Conservation (phyloP, 2,797 vertebrate species). For the Lacerta viridis region DNA sequence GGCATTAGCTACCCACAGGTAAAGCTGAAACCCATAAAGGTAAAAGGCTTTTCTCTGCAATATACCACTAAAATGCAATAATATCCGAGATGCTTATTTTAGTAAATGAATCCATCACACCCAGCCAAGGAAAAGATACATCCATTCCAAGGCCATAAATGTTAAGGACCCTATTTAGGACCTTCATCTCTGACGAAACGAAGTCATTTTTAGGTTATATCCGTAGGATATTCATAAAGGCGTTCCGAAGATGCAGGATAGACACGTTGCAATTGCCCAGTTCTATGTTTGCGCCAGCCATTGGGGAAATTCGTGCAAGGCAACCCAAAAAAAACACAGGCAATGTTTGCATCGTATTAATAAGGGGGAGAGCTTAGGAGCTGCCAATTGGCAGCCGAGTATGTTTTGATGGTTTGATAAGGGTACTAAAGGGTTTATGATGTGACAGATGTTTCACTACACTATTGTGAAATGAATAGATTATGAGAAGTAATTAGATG, state of each 20-base stretch:
- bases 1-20: slow-evolving; percentile 73
- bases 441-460: slow-evolving; percentile 99
- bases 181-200: slow-evolving; percentile 74
- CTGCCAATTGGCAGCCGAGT: slow-evolving; percentile 86
- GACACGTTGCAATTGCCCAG: slow-evolving; percentile 72
- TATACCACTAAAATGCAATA: slow-evolving; percentile 73
- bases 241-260: slow-evolving; percentile 70
- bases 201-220: slow-evolving; percentile 75
- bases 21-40: slow-evolving; percentile 76
- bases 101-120: slow-evolving; percentile 76
- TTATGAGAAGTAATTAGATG: slow-evolving; percentile 99
- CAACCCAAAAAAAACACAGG: slow-evolving; percentile 77
- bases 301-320: slow-evolving; percentile 81
- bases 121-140: slow-evolving; percentile 65
- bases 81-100: slow-evolving; percentile 78
- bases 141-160: slow-evolving; percentile 72
- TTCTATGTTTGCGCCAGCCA: slow-evolving; percentile 76
- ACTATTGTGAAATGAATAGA: slow-evolving; percentile 99
- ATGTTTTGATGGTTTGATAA: slow-evolving; percentile 89
- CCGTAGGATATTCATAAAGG: slow-evolving; percentile 64
- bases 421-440: slow-evolving; percentile 92
- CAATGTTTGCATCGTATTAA: slow-evolving; percentile 84
- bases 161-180: slow-evolving; percentile 77
- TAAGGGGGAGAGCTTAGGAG: slow-evolving; percentile 81
- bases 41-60: slow-evolving; percentile 74